These are phyloP conservation scores for Loris lydekkerianus DNA, from an alignment of 2,797 vertebrate species.

Conservation along the genomic window DNA sequence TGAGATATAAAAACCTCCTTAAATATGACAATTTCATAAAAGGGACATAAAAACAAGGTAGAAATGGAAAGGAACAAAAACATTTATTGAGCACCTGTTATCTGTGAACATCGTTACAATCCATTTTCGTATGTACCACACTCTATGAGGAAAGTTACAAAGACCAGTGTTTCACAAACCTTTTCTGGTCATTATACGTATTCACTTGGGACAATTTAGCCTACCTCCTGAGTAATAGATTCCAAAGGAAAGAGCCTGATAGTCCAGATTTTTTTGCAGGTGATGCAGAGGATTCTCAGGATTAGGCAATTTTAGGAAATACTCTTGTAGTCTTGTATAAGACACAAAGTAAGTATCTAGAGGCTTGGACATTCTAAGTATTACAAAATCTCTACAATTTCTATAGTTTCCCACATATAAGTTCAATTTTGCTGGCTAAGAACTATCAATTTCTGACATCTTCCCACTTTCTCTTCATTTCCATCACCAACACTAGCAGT, in stretches of 20 bases:
- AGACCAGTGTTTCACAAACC: not conserved
- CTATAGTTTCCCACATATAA: not conserved
- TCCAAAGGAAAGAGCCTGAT: not conserved
- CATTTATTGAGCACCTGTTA: not conserved
- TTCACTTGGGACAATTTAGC: not conserved
- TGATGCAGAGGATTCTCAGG: not conserved
- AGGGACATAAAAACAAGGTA: not conserved
- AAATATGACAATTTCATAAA: conserved; percentile 13
- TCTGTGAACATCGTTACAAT: not conserved
- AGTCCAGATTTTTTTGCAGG: not conserved
- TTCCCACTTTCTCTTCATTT: conserved; percentile 30
- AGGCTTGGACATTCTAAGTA: conserved; percentile 8
- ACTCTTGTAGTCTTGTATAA: not conserved
- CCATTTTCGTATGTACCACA: not conserved
- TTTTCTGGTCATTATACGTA: not conserved
- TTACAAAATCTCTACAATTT: not conserved
- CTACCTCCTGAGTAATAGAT: not conserved
- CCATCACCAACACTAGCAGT: not conserved
- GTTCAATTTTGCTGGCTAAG: conserved; percentile 10
- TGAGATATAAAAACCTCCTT: not conserved
- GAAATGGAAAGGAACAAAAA: not conserved
- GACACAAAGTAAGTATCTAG: not conserved
- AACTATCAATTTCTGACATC: not conserved
- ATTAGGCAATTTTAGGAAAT: conserved; percentile 44
- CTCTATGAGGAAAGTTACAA: not conserved